phyloP scores from a whole-genome alignment of 2,113 vertebrate species.

The Mus musculus region DNA sequence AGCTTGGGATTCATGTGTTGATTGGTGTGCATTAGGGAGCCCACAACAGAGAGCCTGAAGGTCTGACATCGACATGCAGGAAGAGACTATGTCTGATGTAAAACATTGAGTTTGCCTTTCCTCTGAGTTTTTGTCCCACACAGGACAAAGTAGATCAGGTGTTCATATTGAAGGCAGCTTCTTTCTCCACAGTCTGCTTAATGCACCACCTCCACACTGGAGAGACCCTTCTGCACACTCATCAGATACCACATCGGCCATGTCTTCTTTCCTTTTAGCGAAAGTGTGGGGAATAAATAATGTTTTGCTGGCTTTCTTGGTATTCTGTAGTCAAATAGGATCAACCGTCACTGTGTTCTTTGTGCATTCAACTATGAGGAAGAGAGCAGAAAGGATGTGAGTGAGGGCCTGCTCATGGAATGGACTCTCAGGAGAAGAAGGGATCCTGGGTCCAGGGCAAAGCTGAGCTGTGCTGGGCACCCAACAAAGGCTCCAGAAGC shows the following conservation, averaged over 20 bases:
- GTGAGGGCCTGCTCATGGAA: background rate
- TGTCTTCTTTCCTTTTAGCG: background rate
- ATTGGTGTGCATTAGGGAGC: background rate
- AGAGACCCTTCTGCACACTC: background rate
- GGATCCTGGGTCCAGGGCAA: too few relatives aligned
- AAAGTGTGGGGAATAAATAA: background rate
- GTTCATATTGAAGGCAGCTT: too few relatives aligned
- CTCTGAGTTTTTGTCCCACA: background rate
- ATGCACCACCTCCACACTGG: background rate
- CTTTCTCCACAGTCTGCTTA: background rate
- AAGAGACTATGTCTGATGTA: background rate
- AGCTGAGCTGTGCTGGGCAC: accelerated
- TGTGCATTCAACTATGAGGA: background rate
- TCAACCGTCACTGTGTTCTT: too few relatives aligned
- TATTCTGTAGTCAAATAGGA: background rate
- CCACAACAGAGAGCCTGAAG: background rate
- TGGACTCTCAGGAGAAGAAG: background rate
- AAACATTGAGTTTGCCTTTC: background rate
- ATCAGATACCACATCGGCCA: too few relatives aligned
- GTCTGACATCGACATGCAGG: background rate
- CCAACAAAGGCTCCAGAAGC: background rate
- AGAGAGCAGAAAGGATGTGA: background rate
- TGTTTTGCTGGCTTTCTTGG: too few relatives aligned
- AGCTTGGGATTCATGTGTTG: background rate
- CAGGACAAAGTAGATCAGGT: too few relatives aligned